Evolutionary conservation across 2,113 vertebrate genomes (phyloP).

Genomic region (Myodes glareolus): DNA sequence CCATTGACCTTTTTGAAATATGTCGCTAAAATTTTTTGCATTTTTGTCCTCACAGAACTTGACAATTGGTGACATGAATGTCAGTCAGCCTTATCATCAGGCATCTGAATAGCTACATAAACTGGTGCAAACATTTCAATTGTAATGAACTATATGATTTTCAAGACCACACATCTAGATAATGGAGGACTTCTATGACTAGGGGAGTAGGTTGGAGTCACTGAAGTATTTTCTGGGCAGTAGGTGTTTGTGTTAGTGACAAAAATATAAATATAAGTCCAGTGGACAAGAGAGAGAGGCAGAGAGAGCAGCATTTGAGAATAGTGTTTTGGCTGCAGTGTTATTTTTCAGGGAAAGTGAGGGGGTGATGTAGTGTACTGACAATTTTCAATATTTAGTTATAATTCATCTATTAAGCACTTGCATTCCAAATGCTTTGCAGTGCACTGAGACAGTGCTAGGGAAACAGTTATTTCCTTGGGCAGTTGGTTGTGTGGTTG

Average conservation of each 20-base stretch:
- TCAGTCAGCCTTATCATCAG: not conserved
- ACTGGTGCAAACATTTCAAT: not conserved
- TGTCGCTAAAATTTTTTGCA: not conserved
- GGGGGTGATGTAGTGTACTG: not conserved
- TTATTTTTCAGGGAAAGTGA: not conserved
- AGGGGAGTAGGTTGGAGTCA: not conserved
- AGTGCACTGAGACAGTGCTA: not conserved
- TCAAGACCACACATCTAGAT: not conserved
- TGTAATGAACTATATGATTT: not conserved
- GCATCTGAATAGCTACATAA: not conserved
- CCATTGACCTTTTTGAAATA: not conserved
- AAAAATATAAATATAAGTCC: not conserved
- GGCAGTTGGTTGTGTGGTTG: not conserved
- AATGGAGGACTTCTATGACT: not conserved
- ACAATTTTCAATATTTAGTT: conserved; percentile 42
- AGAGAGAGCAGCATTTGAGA: not conserved
- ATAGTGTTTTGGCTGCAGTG: not conserved
- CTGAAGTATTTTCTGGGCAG: not conserved
- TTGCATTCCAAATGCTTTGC: not conserved
- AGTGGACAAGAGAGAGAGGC: not conserved
- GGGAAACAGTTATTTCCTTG: not conserved
- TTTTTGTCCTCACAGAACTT: not conserved
- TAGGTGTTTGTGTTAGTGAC: not conserved
- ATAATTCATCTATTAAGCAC: not conserved
- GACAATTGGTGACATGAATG: not conserved